These are phyloP conservation scores for Camelus dromedarius DNA, from an alignment of 2,113 vertebrate species.

Conservation along the genomic window DNA sequence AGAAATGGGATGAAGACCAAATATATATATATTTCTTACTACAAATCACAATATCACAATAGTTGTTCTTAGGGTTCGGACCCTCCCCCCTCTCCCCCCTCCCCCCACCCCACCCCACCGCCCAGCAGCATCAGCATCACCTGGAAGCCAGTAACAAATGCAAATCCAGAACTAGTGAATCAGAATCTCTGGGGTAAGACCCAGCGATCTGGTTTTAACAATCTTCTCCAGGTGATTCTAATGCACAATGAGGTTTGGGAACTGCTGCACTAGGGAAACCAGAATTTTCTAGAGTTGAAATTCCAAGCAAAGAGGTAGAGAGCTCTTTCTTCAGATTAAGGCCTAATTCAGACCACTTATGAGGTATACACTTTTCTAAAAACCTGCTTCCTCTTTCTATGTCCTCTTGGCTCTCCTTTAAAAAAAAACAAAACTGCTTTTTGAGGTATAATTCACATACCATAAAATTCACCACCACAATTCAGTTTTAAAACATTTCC, in stretches of 20 bases:
- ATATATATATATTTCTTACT: not conserved
- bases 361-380: not conserved
- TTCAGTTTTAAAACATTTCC: conserved; percentile 11
- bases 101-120: no score
- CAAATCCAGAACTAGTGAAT: not conserved
- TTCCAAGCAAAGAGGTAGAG: conserved; percentile 50
- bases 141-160: not conserved
- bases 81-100: no score
- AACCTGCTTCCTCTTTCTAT: not conserved
- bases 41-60: not conserved
- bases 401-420: not conserved
- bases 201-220: not conserved
- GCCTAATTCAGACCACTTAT: not conserved
- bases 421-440: not conserved
- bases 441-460: conserved; percentile 22
- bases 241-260: not conserved
- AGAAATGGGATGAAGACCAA: not conserved
- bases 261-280: not conserved
- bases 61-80: not conserved
- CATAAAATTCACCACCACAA: conserved; percentile 12
- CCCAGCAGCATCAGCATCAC: not conserved
- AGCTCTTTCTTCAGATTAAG: conserved; percentile 20
- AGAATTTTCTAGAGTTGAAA: not conserved
- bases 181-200: not conserved
- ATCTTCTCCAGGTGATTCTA: not conserved